Evolutionary conservation across 2,113 vertebrate species (phyloP).

Genomic region (Microcebus ravelobensis): DNA sequence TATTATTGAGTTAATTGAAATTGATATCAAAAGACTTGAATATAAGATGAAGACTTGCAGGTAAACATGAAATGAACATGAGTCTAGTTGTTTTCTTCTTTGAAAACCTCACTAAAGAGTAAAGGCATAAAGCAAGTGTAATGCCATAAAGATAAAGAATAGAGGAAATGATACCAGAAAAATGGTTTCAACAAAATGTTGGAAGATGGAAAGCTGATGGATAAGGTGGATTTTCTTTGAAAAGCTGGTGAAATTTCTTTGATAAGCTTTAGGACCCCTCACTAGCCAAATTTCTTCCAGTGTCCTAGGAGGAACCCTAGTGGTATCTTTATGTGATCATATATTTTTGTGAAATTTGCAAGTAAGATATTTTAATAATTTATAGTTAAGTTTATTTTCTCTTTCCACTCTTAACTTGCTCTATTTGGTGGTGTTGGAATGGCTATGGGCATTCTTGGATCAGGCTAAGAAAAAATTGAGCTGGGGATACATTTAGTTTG

Average conservation of each 20-base stretch:
- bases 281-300: background rate
- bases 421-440: background rate
- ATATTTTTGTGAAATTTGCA: background rate
- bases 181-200: background rate
- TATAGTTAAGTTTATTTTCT: background rate
- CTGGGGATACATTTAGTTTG: background rate
- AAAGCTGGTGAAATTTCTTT: background rate
- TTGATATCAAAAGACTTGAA: background rate
- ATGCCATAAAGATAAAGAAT: background rate
- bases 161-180: background rate
- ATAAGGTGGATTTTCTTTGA: background rate
- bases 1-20: slow-evolving; percentile 1
- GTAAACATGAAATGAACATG: background rate
- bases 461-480: background rate
- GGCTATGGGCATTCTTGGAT: background rate
- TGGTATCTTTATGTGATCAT: background rate
- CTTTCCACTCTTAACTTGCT: background rate
- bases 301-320: background rate
- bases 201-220: background rate
- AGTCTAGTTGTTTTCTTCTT: background rate
- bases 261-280: background rate
- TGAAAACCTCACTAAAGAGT: background rate
- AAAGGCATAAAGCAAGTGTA: background rate
- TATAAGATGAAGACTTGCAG: background rate
- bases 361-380: slow-evolving; percentile 8